Evolutionary conservation across 2,888 invertebrate genomes (phyloP).

Genomic region (Nomada flava): DNA sequence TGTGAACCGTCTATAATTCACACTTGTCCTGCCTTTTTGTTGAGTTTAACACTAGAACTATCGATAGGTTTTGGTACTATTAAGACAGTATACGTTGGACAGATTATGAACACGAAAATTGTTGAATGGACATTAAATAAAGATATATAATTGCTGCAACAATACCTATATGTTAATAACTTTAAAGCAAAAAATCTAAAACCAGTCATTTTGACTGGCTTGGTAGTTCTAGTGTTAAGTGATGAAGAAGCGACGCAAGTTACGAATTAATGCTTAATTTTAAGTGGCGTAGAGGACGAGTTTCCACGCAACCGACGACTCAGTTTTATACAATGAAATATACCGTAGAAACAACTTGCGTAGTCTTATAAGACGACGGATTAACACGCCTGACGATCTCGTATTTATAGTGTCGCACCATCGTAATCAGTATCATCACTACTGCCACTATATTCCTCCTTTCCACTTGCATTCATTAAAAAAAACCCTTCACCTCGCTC

Average conservation of each 20-base stretch:
- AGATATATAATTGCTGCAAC: no score
- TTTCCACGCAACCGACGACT: constrained; percentile 35
- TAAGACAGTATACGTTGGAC: no score
- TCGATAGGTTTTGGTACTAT: no score
- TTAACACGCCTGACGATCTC: constrained; percentile 67
- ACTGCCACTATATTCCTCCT: constrained; percentile 64
- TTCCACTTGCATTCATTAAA: constrained; percentile 65
- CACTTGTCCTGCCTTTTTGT: not conserved
- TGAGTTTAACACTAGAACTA: no score
- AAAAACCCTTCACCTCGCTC: constrained; percentile 63
- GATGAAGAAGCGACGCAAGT: no score
- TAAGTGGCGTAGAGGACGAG: constrained; percentile 4
- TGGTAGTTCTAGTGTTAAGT: not conserved
- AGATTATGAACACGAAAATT: no score
- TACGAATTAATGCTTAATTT: no score
- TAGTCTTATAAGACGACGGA: constrained; percentile 51
- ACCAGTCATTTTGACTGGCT: no score
- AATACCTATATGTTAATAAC: no score
- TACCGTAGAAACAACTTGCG: not conserved
- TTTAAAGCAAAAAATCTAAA: no score
- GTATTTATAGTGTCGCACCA: constrained; percentile 63
- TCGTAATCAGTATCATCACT: constrained; percentile 72
- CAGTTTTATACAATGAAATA: constrained; percentile 1
- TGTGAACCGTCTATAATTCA: not conserved
- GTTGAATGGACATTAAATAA: no score